Evolutionary conservation across 2,113 vertebrate genomes (phyloP).

Genomic region (Semnopithecus entellus): DNA sequence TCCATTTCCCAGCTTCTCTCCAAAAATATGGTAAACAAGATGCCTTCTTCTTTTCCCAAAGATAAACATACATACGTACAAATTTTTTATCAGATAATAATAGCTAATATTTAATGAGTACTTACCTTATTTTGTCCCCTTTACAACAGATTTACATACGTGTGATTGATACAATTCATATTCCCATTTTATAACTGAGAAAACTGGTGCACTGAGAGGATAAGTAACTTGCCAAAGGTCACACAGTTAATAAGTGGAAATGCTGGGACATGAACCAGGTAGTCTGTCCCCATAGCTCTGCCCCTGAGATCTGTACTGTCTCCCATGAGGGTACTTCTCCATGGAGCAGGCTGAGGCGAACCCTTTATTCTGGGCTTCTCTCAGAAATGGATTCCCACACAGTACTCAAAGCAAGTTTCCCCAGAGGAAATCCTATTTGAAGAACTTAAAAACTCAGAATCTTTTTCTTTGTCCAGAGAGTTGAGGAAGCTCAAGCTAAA

Average conservation of each 20-base stretch:
- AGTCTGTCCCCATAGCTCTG: neutral
- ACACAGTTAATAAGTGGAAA: neutral
- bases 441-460: conserved; percentile 18
- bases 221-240: neutral
- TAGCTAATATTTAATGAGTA: neutral
- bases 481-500: neutral
- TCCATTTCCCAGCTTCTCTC: neutral
- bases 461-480: neutral
- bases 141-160: neutral
- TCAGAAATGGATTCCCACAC: neutral
- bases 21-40: neutral
- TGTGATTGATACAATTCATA: neutral
- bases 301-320: neutral
- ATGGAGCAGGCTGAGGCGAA: neutral
- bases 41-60: conserved; percentile 20
- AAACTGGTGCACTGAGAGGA: neutral
- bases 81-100: neutral
- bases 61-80: neutral
- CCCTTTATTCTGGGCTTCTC: neutral
- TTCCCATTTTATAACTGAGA: neutral
- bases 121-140: conserved; percentile 25
- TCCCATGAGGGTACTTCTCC: neutral
- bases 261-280: neutral
- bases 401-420: neutral
- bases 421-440: neutral